These are phyloP conservation scores for Caranx melampygus DNA, from an alignment of 2,113 vertebrate genomes.

Conservation along the genomic window DNA sequence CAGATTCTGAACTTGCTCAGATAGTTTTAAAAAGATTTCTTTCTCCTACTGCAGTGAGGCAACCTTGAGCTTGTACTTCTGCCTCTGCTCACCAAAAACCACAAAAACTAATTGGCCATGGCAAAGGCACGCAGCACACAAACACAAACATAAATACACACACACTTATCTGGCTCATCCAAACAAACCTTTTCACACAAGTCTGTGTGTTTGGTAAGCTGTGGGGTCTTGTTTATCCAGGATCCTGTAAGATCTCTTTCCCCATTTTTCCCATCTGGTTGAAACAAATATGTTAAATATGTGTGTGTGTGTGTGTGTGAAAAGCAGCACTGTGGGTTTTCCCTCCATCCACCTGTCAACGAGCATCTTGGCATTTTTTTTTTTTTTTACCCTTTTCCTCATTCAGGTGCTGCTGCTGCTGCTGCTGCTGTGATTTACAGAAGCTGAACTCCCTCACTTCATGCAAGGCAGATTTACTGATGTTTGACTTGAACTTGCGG, in stretches of 20 bases:
- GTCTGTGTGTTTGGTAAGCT: too few species aligned
- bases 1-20: background rate
- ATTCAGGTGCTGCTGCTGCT: too few species aligned
- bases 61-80: background rate
- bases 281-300: background rate
- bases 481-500: background rate
- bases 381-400: background rate
- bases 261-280: background rate
- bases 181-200: background rate
- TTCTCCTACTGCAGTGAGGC: conserved; percentile 4
- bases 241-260: conserved; percentile 12
- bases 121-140: background rate
- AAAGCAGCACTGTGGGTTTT: conserved; percentile 4
- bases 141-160: background rate
- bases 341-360: background rate
- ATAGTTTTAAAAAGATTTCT: background rate
- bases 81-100: conserved; percentile 10
- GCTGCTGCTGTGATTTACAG: background rate
- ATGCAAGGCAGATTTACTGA: background rate
- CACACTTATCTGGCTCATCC: conserved; percentile 12
- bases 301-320: background rate
- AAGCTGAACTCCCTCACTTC: background rate
- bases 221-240: background rate
- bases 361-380: background rate
- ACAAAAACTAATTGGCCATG: background rate